These are phyloP conservation scores for Taenioides sp. DNA, from an alignment of 2,797 vertebrate species.

Conservation along the genomic window DNA sequence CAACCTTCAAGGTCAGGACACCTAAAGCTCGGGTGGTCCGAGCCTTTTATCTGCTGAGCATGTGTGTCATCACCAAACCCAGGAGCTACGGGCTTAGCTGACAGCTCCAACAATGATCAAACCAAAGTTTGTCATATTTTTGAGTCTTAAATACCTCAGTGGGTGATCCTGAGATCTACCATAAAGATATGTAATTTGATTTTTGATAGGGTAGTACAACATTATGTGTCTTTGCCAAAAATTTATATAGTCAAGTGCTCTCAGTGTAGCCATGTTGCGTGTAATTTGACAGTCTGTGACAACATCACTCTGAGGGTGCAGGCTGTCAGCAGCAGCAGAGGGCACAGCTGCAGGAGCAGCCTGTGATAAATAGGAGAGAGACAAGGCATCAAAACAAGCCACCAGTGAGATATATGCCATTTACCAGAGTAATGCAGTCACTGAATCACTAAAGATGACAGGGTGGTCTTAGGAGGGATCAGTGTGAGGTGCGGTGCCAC, in stretches of 20 bases:
- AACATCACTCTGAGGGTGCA: conserved; percentile 53
- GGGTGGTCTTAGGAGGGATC: conserved; percentile 53
- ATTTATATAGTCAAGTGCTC: background rate
- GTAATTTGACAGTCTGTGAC: conserved; percentile 67
- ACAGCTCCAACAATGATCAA: conserved; percentile 75
- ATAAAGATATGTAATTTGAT: background rate
- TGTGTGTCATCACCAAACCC: conserved; percentile 73
- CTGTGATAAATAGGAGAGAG: conserved; percentile 56
- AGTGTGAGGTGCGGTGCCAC: conserved; percentile 53
- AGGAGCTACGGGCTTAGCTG: conserved; percentile 56
- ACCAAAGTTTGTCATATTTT: conserved; percentile 56
- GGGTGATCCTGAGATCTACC: conserved; percentile 40
- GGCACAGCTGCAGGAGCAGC: conserved; percentile 52
- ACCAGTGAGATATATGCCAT: conserved; percentile 52
- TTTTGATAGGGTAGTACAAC: background rate
- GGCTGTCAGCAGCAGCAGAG: conserved; percentile 63
- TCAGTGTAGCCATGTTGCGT: conserved; percentile 30
- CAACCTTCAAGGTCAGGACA: conserved; percentile 76
- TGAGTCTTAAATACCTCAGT: conserved; percentile 52
- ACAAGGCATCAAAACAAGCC: conserved; percentile 54
- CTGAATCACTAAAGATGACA: conserved; percentile 66
- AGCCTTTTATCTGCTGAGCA: conserved; percentile 72
- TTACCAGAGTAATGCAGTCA: conserved; percentile 32
- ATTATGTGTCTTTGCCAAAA: conserved; percentile 10
- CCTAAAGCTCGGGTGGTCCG: conserved; percentile 70